A percentile compares a stretch with the other conserved stretches of the same genome.
phyloP scores from a whole-genome alignment of 1,140 invertebrate species.

The Neocloeon triangulifer region DNA sequence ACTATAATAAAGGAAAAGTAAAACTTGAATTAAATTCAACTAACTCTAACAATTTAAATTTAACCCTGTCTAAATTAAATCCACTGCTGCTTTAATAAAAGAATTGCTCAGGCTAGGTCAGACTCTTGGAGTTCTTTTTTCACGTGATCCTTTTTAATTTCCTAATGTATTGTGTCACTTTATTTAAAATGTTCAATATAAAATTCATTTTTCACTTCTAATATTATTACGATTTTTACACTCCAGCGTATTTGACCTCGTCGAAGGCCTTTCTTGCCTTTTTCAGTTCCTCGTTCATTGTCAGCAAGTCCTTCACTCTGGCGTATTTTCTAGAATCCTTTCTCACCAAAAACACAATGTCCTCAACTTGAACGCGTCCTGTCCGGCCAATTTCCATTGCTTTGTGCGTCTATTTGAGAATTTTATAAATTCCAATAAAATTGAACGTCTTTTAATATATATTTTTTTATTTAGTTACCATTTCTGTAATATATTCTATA shows the following conservation, averaged over 20 bases:
- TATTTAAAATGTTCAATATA: too few relatives aligned
- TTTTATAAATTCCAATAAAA: conserved; percentile 1
- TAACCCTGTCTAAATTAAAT: too few relatives aligned
- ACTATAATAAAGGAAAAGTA: too few relatives aligned
- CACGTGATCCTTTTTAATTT: too few relatives aligned
- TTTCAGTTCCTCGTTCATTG: conserved; percentile 98
- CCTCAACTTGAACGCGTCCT: conserved; percentile 89
- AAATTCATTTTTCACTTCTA: too few relatives aligned
- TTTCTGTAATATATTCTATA: conserved; percentile 94
- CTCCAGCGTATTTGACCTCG: conserved; percentile 84
- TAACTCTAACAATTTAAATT: too few relatives aligned
- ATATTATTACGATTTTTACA: too few relatives aligned
- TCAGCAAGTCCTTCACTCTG: conserved; percentile 89
- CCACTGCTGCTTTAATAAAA: too few relatives aligned
- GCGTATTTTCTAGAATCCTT: conserved; percentile 95
- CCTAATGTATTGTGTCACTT: too few relatives aligned
- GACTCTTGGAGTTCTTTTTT: too few relatives aligned
- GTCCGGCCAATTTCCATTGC: conserved; percentile 93
- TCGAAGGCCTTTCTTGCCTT: conserved; percentile 98
- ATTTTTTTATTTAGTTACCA: conserved; percentile 27
- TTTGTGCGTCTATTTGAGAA: conserved; percentile 35
- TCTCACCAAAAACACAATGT: conserved; percentile 94
- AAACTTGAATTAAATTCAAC: too few relatives aligned
- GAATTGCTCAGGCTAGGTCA: too few relatives aligned
- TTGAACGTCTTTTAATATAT: conserved; percentile 5